phyloP scores from a whole-genome alignment of 2,113 vertebrate genomes.

The Anguilla japonica region DNA sequence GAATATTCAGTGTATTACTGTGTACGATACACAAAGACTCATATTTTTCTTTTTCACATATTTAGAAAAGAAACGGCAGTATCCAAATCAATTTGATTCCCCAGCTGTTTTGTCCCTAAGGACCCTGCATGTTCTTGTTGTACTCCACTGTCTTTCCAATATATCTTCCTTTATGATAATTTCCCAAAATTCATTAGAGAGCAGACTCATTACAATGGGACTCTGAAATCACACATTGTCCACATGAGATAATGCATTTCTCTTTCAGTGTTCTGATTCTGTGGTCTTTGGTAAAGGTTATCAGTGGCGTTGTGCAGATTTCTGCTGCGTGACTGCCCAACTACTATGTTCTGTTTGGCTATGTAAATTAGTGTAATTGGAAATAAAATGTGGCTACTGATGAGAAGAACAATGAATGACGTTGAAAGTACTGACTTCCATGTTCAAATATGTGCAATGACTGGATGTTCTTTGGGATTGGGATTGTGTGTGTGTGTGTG shows the following conservation, averaged over 20 bases:
- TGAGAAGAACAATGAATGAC: too few species aligned
- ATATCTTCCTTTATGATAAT: neutral
- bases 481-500: too few species aligned
- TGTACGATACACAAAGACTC: neutral
- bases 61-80: neutral
- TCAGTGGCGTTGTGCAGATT: neutral
- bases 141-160: neutral
- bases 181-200: neutral
- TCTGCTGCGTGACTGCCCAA: neutral
- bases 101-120: neutral
- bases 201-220: neutral
- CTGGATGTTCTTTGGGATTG: too few species aligned
- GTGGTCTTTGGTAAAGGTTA: conserved; percentile 2
- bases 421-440: too few species aligned
- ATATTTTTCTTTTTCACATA: neutral
- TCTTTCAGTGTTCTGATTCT: neutral
- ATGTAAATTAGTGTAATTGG: conserved; percentile 5
- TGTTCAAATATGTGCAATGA: too few species aligned
- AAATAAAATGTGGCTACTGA: neutral
- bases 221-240: neutral
- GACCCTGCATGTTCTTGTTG: neutral
- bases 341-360: conserved; percentile 7
- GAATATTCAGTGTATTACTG: neutral
- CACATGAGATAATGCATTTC: neutral
- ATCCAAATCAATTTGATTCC: neutral